A percentile compares a stretch with the other conserved stretches of the same genome.
phyloP scores from a whole-genome alignment of 1,140 invertebrate genomes.

The Aphidius ervi region DNA sequence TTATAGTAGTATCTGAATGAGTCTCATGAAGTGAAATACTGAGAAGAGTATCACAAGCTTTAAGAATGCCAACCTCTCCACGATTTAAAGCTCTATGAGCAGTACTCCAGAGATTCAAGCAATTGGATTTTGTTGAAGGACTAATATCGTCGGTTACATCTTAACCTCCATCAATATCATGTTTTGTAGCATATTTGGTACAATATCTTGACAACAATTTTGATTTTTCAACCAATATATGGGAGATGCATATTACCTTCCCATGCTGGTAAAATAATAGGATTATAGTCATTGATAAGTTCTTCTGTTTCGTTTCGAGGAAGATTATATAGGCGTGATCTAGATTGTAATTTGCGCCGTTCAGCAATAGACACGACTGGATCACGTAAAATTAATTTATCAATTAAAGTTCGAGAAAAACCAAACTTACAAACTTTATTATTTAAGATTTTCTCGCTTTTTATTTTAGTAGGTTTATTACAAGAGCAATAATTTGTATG shows the following conservation, averaged over 20 bases:
- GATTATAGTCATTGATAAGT: slow-evolving; percentile 42
- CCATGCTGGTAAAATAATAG: slow-evolving; percentile 32
- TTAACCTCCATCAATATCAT: slow-evolving; percentile 18
- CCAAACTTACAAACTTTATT: slow-evolving; percentile 25
- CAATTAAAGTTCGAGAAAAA: slow-evolving; percentile 23
- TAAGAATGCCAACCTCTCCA: slow-evolving; percentile 20
- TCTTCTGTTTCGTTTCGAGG: slow-evolving; percentile 19
- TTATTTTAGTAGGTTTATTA: slow-evolving; percentile 15
- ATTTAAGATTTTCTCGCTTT: slow-evolving; percentile 3
- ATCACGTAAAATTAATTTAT: slow-evolving; percentile 22
- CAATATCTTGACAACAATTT: slow-evolving; percentile 34
- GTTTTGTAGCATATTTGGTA: slow-evolving; percentile 32
- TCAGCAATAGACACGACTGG: slow-evolving; percentile 26
- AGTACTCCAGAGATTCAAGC: slow-evolving; percentile 27
- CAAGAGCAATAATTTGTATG: slow-evolving; percentile 27
- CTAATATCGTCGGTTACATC: slow-evolving; percentile 19
- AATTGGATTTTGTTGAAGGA: slow-evolving; percentile 24
- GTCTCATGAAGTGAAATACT: slow-evolving; percentile 21
- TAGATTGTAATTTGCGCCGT: slow-evolving; percentile 18
- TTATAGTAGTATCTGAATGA: slow-evolving; percentile 25
- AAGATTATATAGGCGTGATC: slow-evolving; percentile 20
- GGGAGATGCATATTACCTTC: slow-evolving; percentile 43
- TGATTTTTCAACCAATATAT: slow-evolving; percentile 39
- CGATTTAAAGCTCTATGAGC: slow-evolving; percentile 24
- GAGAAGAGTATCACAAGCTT: slow-evolving; percentile 20